phyloP scores from a whole-genome alignment of 2,797 vertebrate species.

The Capromys pilorides region DNA sequence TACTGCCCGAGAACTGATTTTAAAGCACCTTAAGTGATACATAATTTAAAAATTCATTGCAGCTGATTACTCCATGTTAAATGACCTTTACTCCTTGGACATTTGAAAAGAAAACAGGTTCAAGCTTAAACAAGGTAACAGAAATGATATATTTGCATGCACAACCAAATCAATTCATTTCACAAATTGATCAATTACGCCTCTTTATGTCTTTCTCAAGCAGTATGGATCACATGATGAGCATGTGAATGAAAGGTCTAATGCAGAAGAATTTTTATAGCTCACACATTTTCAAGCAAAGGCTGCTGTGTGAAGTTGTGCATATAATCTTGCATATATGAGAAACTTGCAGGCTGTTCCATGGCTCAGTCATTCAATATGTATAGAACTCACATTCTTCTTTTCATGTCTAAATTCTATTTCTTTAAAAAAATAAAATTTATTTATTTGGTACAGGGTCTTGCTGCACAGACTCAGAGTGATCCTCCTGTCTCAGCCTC shows the following conservation, averaged over 20 bases:
- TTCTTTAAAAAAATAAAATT: too few relatives aligned
- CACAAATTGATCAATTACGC: neutral
- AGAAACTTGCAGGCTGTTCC: neutral
- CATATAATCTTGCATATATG: neutral
- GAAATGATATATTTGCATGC: constrained; percentile 39
- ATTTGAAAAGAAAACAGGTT: constrained; percentile 41
- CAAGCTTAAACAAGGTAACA: constrained; percentile 54
- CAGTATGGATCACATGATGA: constrained; percentile 6
- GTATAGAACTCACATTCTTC: neutral
- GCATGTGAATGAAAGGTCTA: neutral
- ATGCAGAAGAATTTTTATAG: neutral
- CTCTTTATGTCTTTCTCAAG: constrained; percentile 47
- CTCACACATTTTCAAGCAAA: neutral
- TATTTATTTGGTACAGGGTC: too few relatives aligned
- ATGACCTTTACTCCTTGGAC: constrained; percentile 43
- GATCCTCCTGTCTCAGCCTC: too few relatives aligned
- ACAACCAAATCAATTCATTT: neutral
- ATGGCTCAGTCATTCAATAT: neutral
- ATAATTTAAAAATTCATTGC: constrained; percentile 63
- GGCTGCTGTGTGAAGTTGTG: accelerated
- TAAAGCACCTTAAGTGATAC: constrained; percentile 65
- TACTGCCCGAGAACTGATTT: constrained; percentile 65
- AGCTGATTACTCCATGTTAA: constrained; percentile 47
- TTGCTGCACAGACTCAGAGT: too few relatives aligned
- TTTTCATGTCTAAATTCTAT: neutral